Conservation (phyloP, 1,140 invertebrate genomes). For the Trinorchestia longiramus region DNA sequence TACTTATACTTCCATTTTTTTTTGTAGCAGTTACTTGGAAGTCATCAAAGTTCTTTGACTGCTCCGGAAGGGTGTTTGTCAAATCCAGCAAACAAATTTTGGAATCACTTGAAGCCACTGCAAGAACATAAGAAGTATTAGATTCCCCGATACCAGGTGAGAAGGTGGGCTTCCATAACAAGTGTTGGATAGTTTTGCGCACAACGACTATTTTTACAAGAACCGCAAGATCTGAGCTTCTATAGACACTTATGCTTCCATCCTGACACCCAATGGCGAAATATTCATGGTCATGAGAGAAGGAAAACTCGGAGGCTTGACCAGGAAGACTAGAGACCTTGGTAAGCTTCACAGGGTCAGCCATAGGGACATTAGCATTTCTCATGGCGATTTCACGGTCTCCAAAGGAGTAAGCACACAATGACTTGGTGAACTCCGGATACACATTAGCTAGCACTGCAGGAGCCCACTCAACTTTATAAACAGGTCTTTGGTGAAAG, state of each 20-base stretch:
- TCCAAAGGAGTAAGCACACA: conserved; percentile 64
- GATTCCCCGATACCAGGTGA: background rate
- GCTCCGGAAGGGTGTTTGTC: conserved; percentile 37
- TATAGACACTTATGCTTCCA: conserved; percentile 52
- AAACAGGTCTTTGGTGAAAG: conserved; percentile 62
- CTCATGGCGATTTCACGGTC: conserved; percentile 63
- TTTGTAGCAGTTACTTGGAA: background rate
- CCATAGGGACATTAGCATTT: conserved; percentile 54
- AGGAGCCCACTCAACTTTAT: conserved; percentile 64
- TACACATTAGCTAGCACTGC: conserved; percentile 56
- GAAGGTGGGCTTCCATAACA: conserved; percentile 59
- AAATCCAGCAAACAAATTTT: conserved; percentile 58
- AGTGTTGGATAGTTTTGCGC: conserved; percentile 62
- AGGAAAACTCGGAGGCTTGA: conserved; percentile 61
- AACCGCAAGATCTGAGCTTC: background rate
- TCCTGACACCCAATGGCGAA: conserved; percentile 60
- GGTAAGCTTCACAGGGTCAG: conserved; percentile 53
- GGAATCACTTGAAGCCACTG: conserved; percentile 62
- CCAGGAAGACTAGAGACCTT: conserved; percentile 51
- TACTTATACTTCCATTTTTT: background rate
- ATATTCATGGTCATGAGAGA: conserved; percentile 61
- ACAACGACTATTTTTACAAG: conserved; percentile 54
- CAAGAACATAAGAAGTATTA: conserved; percentile 51
- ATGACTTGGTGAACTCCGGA: conserved; percentile 34
- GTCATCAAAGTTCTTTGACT: background rate